Percentiles rank a stretch among this genome's conserved stretches.
These are phyloP conservation scores for Anastrepha ludens DNA, from an alignment of 1,140 invertebrate species.

Conservation along the genomic window DNA sequence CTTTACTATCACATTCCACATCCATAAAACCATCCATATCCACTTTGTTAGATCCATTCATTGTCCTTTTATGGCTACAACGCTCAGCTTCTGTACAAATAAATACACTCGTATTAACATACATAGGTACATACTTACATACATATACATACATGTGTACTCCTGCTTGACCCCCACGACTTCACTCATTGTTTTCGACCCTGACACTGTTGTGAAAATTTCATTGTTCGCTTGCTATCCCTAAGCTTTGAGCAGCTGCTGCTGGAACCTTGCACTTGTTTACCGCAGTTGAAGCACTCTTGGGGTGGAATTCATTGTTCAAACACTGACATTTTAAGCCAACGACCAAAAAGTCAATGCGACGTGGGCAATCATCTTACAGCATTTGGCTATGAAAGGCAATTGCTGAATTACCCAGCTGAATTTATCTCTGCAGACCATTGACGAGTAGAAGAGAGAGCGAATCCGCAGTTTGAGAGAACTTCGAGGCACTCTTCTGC, in stretches of 20 bases:
- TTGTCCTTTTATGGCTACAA: constrained; percentile 16
- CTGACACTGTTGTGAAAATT: constrained; percentile 40
- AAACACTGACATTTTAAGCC: constrained; percentile 40
- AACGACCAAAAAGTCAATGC: constrained; percentile 23
- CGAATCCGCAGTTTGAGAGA: neutral
- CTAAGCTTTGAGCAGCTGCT: neutral
- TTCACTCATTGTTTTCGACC: constrained; percentile 19
- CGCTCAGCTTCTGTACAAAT: no score
- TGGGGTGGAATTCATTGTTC: constrained; percentile 31
- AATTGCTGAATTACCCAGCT: constrained; percentile 12
- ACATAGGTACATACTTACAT: neutral
- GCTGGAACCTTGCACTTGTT: constrained; percentile 23
- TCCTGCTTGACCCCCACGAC: neutral
- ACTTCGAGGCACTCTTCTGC: neutral
- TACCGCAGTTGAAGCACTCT: neutral
- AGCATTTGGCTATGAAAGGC: neutral
- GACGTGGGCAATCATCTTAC: neutral
- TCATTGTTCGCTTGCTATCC: constrained; percentile 27
- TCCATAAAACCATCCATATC: neutral
- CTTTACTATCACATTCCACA: no score
- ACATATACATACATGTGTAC: neutral
- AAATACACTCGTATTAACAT: neutral
- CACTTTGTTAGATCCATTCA: constrained; percentile 16
- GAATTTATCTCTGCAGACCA: constrained; percentile 41
- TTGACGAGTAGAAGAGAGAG: neutral